These are phyloP conservation scores for Cyanoderma ruficeps DNA, from an alignment of 2,113 vertebrate species.

Conservation along the genomic window DNA sequence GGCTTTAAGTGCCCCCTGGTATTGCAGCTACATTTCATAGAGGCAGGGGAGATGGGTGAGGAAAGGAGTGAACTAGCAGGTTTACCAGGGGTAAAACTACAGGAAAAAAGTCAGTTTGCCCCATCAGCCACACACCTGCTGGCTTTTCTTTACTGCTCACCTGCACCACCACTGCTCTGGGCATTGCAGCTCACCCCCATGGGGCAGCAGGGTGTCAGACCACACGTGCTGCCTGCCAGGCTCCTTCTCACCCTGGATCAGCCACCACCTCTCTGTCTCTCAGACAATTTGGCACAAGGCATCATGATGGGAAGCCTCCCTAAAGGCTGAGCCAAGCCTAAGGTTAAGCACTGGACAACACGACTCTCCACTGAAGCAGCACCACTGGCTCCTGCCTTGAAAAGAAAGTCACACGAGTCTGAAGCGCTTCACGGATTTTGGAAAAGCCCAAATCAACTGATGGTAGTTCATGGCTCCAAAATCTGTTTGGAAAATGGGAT, in stretches of 20 bases:
- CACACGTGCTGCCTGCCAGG: rapidly evolving
- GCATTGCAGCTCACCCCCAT: neutral
- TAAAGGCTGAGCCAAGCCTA: neutral
- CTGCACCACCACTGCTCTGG: neutral
- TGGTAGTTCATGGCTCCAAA: neutral
- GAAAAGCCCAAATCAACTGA: neutral
- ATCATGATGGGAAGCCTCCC: rapidly evolving
- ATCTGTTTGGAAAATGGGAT: neutral
- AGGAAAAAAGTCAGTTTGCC: neutral
- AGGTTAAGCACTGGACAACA: neutral
- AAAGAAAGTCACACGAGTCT: neutral
- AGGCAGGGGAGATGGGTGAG: neutral
- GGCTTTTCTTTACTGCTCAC: neutral
- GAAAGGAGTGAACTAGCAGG: neutral
- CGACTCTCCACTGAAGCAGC: too few species aligned
- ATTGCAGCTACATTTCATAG: neutral
- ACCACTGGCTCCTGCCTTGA: neutral
- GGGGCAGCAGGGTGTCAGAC: neutral
- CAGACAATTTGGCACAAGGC: neutral
- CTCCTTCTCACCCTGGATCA: neutral
- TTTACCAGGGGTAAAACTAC: neutral
- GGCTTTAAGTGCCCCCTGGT: neutral
- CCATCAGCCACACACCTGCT: neutral
- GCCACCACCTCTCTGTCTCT: neutral
- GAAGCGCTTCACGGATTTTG: neutral